These are phyloP conservation scores for Dipodomys stephensi DNA, from an alignment of 2,113 vertebrate species.

Conservation along the genomic window DNA sequence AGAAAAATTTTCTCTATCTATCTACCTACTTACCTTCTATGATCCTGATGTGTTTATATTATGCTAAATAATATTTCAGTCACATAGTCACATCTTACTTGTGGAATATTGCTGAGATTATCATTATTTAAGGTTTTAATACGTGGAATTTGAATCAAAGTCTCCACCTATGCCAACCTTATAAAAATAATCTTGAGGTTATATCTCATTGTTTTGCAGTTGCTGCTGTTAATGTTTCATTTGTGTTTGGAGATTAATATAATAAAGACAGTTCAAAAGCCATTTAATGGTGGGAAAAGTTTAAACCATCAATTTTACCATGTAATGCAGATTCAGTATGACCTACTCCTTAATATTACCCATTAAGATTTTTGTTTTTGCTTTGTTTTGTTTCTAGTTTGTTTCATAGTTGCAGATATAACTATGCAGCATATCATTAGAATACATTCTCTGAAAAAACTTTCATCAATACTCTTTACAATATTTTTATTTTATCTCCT, in stretches of 20 bases:
- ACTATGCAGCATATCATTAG: neutral
- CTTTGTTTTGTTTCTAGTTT: conserved; percentile 26
- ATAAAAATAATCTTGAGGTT: neutral
- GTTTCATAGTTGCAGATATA: conserved; percentile 48
- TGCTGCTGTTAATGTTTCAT: neutral
- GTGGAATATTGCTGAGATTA: neutral
- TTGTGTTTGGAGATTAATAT: conserved; percentile 5
- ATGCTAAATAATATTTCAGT: neutral
- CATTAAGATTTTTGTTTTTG: neutral
- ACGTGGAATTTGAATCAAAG: conserved; percentile 4
- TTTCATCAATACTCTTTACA: conserved; percentile 56
- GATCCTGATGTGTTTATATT: neutral
- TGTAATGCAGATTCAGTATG: conserved; percentile 50
- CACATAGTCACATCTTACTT: neutral
- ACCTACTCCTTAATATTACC: conserved; percentile 20
- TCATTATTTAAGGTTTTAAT: neutral
- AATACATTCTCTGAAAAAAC: conserved; percentile 21
- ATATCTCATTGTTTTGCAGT: neutral
- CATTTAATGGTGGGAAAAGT: neutral
- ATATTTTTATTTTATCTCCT: conserved; percentile 32
- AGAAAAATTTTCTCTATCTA: neutral
- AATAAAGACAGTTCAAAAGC: conserved; percentile 7
- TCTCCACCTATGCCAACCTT: neutral
- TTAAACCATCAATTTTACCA: conserved; percentile 27
- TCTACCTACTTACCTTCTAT: neutral